These are phyloP conservation scores for Doryteuthis pealeii DNA, from an alignment of 1,140 invertebrate genomes.

Conservation along the genomic window DNA sequence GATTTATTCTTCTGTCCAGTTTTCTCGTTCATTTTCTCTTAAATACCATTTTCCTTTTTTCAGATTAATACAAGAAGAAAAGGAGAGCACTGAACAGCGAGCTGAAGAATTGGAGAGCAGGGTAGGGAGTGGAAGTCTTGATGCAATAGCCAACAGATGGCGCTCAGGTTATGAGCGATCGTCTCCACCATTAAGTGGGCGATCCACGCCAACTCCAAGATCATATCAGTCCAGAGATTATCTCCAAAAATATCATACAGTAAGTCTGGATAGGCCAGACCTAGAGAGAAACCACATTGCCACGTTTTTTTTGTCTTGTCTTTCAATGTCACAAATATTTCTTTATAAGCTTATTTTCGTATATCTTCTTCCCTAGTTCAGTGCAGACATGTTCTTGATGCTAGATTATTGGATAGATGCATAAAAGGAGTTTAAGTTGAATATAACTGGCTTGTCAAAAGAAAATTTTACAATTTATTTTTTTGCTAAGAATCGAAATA, in stretches of 20 bases:
- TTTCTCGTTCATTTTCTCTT: no score
- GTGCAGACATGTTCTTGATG: slow-evolving; percentile 4
- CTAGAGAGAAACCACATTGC: slow-evolving; percentile 8
- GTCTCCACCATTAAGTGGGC: slow-evolving; percentile 76
- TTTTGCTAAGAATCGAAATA: no score
- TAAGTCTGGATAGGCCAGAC: slow-evolving; percentile 58
- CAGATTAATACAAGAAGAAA: slow-evolving; percentile 94
- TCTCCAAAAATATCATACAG: slow-evolving; percentile 81
- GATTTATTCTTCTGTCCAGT: no score
- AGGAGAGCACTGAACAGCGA: slow-evolving; percentile 89
- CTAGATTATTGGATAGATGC: no score
- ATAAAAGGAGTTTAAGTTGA: no score
- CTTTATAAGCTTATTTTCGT: slow-evolving; percentile 5
- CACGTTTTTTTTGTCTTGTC: slow-evolving; percentile 1
- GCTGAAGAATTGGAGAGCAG: slow-evolving; percentile 97
- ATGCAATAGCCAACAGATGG: slow-evolving; percentile 52
- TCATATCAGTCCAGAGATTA: slow-evolving; percentile 67
- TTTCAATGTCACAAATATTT: background rate
- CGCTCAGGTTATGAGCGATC: slow-evolving; percentile 40
- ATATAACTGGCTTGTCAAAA: no score
- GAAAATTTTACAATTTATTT: no score
- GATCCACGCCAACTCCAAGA: slow-evolving; percentile 71
- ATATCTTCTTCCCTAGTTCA: slow-evolving; percentile 11
- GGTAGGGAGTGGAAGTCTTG: slow-evolving; percentile 75
- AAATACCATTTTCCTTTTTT: slow-evolving; percentile 3